Conservation (phyloP, 2,888 invertebrate genomes). For the Plebejus melissa region DNA sequence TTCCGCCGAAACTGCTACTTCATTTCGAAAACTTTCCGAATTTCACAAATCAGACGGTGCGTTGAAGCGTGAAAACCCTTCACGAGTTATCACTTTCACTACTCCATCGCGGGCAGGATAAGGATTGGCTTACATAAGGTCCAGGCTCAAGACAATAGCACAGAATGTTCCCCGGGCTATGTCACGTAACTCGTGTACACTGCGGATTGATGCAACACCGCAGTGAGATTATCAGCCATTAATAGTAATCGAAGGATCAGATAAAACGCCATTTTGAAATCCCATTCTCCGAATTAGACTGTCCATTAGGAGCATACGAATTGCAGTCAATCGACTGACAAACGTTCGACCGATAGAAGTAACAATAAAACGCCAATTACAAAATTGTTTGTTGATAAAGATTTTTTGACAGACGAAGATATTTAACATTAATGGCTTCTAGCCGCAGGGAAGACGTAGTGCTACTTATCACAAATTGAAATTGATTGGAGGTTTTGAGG, state of each 20-base stretch:
- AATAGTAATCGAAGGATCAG: conserved; percentile 25
- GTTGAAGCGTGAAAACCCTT: conserved; percentile 21
- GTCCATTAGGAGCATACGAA: neutral
- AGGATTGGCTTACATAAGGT: conserved; percentile 22
- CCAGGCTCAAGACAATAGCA: conserved; percentile 33
- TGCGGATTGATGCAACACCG: conserved; percentile 37
- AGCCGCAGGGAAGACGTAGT: conserved; percentile 6
- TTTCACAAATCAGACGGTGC: conserved; percentile 23
- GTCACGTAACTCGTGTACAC: conserved; percentile 35
- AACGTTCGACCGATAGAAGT: neutral
- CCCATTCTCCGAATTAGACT: neutral
- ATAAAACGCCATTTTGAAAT: conserved; percentile 17
- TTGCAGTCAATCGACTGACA: neutral
- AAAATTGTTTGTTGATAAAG: conserved; percentile 14
- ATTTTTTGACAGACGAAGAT: conserved; percentile 3
- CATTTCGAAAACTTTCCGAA: conserved; percentile 21
- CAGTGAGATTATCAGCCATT: conserved; percentile 25
- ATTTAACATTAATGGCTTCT: neutral
- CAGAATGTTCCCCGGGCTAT: conserved; percentile 33
- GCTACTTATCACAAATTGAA: conserved; percentile 18
- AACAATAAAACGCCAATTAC: conserved; percentile 9
- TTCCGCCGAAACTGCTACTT: neutral
- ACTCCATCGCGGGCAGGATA: conserved; percentile 24
- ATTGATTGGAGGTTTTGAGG: conserved; percentile 18
- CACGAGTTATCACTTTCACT: conserved; percentile 25